Evolutionary conservation across 2,888 invertebrate species (phyloP), one percentile per base, ranked within the genome.

Genomic region (Drosophila antonietae): DNA sequence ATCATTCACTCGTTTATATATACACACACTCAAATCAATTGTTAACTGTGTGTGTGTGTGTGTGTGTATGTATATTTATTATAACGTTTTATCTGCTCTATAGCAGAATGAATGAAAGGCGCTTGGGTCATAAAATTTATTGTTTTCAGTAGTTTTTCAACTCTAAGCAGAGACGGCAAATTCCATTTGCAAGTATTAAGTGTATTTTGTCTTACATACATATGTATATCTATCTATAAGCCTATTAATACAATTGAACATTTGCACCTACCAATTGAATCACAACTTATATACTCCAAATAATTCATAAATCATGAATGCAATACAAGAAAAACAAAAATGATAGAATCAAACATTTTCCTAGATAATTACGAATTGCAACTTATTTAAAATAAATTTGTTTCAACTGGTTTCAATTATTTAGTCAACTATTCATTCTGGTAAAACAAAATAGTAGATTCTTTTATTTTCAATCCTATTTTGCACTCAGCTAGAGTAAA

Each of bases 11-110:
- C 80, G 68, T 8, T 41, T 28, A 37, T 56, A 58, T 46, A 71
- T 14, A 49, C 51, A 68, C 51, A 68, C 31, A 63, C 55, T 39
- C 53, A 47, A 44, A 46, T 41, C 2, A 49, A 47, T 7, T 41
- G 18, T 61, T n/a, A n/a, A n/a, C n/a, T n/a, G n/a, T 43, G 41
- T 56, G 23, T 37, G 35, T 18, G 10, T 43, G 43, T 43, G 7
- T 28, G 0, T 28, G 0, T 28, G 5, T 28, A 15, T 28, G 14
- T 33, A 8, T 51, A 35, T 51, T 35, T 35, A 51, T 51, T 81
- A 71, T 84, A 78, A 68, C 74, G 61, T 81, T 87, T 82, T 84
- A 83, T 87, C 83, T 89, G 74, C 60, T 71, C 68, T 67, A 52
- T 59, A 46, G 81, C 49, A 62, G 73, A 80, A 80, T 80, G 80